Base-by-base conservation (phyloP, 2,797 vertebrate species). In the Phoxinus dragarum region DNA sequence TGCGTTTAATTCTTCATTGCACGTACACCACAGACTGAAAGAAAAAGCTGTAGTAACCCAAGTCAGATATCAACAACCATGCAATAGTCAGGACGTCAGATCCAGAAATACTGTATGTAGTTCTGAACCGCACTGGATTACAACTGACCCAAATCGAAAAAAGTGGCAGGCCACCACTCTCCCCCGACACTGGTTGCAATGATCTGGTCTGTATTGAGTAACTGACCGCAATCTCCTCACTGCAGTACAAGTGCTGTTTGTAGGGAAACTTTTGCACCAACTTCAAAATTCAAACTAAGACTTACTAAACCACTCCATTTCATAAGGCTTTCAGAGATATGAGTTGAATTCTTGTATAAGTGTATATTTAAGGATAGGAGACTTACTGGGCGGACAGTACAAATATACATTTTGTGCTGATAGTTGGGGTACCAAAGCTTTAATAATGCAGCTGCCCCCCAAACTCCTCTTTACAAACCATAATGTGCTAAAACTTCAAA, bases 141-240 rank as follows among this genome's bases (percentile, higher is more conserved):
- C 54, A 74, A 34, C 31, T 56, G 36, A 69, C 74, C 27, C 27
- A 78, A 40, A 78, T 36, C 2, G 3, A 14, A 76, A 54, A 75
- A 31, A 67, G 21, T 66, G 19, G 17, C 52, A 75, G 17, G 17
- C 31, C 56, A 31, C 81, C 67, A 31, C 69, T 38, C 12, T 75
- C 21, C 36, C 36, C 44, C 44, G 19, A 56, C 38, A 52, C n/a
- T 44, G 21, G 11, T n/a, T 68, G 69, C 16, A 84, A 3, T 7
- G 3, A 56, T 75, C 42, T 75, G 81, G 72, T 75, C 42, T 38
- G 31, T 47, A 66, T 59, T 69, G 74, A 84, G 74, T 59, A 84
- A 84, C 19, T 69, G 5, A 52, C 54, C 3, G 3, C 12, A 31
- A 34, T 56, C 21, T 67, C 6, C 23, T 54, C 16, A 7, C 31